Base-by-base conservation (phyloP, 1,140 invertebrate species). In the Lerema accius region DNA sequence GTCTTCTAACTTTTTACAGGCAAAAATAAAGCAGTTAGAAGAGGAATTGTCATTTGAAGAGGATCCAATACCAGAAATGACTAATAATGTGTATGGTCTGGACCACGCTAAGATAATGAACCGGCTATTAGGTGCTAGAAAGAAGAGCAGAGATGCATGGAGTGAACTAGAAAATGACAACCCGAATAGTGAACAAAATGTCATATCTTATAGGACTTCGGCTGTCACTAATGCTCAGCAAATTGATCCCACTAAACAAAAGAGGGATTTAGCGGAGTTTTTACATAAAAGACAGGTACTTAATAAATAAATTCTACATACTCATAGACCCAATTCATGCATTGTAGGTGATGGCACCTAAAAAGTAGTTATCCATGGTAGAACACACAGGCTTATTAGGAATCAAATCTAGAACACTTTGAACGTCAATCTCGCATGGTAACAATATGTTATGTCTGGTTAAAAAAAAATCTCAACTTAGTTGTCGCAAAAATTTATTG, bases 71-170 rank as follows among this genome's bases (percentile, higher is more conserved):
- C 92, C 92, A 4, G 80, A 92, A 70, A 96, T 96, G 95, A 93
- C 92, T 13, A 92, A 96, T 46, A 92, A 94, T 87, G 92, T 95
- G 10, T 92, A 95, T 42, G 95, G 94, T 46, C 82, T 96, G 35
- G 91, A 96, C 82, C 94, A 95, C 75, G 73, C 74, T 0, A 77
- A 84, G 46, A 95, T 96, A 13, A 93, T 95, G 92, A 86, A 82
- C 14, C 84, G 91, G 43, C 86, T 93, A 5, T 26, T 89, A 23
- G 81, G 78, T 0, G 87, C 91, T 13, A 88, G 92, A 67, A 90
- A 90, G 14, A 93, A 89, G 65, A 90, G 82, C 0, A 88, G 78
- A 67, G 86, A 92, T 9, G 92, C 92, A 7, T 93, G 92, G 92
- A 75, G 49, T 14, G 79, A 67, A 19, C 14, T 89, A 3, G 19